Evolutionary conservation across 2,888 invertebrate species (phyloP).

Genomic region (Archaeoteleia sp.): DNA sequence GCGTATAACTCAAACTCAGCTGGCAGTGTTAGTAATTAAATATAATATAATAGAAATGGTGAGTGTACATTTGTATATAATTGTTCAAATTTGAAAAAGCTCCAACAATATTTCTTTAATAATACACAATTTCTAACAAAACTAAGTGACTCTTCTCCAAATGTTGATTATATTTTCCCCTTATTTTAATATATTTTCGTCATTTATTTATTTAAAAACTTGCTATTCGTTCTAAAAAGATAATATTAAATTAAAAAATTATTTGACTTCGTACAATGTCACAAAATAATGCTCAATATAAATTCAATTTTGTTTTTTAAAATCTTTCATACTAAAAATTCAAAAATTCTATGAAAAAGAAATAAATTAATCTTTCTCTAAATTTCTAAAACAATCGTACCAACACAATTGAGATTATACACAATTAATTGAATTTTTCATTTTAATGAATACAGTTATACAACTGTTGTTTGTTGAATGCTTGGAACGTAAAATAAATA

Average conservation of each 20-base stretch:
- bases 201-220: not conserved
- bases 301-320: not conserved
- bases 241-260: not conserved
- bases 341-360: not conserved
- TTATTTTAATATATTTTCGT: not conserved
- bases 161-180: too few species aligned
- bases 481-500: too few species aligned
- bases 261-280: not conserved
- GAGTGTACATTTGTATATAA: constrained; percentile 39
- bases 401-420: not conserved
- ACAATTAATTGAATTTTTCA: not conserved
- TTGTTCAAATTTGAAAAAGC: constrained; percentile 28
- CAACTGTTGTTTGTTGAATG: too few species aligned
- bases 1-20: too few species aligned
- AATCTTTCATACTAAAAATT: not conserved
- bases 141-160: not conserved
- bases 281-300: constrained; percentile 2
- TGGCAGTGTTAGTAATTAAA: too few species aligned
- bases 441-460: not conserved
- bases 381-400: not conserved
- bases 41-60: constrained; percentile 4
- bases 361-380: not conserved
- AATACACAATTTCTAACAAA: constrained; percentile 10
- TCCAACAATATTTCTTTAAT: constrained; percentile 11
- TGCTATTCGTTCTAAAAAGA: too few species aligned